Conservation (phyloP, 2,888 invertebrate species). For the Netelia virgata region DNA sequence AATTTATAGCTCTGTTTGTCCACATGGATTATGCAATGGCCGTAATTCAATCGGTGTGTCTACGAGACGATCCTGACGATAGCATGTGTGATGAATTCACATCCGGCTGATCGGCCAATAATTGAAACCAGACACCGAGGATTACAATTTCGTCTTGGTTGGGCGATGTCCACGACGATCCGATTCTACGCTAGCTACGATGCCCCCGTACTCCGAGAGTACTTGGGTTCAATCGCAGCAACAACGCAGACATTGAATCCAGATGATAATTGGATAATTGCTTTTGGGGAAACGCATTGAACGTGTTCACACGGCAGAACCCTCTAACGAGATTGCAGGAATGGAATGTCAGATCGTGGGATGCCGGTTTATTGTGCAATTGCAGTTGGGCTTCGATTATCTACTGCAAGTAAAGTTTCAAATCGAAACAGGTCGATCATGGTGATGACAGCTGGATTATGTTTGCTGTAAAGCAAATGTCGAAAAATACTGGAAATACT, state of each 20-base stretch:
- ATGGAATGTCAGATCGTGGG: background rate
- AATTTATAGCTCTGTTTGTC: too few relatives aligned
- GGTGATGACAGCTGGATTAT: background rate
- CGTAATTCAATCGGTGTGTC: slow-evolving; percentile 12
- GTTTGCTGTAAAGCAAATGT: background rate
- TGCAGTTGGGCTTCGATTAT: background rate
- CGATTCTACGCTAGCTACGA: slow-evolving; percentile 42
- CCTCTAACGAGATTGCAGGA: slow-evolving; percentile 38
- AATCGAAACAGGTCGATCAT: background rate
- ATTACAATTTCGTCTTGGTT: slow-evolving; percentile 64
- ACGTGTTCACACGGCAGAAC: slow-evolving; percentile 31
- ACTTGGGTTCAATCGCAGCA: slow-evolving; percentile 22
- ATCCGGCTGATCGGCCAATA: slow-evolving; percentile 75
- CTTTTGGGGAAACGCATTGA: slow-evolving; percentile 48
- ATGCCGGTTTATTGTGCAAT: slow-evolving; percentile 9
- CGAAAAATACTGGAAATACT: background rate
- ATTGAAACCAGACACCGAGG: slow-evolving; percentile 73
- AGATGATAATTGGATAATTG: slow-evolving; percentile 65
- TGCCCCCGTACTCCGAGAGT: slow-evolving; percentile 23
- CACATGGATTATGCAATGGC: background rate
- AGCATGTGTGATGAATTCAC: slow-evolving; percentile 73
- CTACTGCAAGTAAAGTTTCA: background rate
- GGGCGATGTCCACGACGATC: slow-evolving; percentile 46
- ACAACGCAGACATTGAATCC: slow-evolving; percentile 39
- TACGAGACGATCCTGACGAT: slow-evolving; percentile 5